Conservation (phyloP, 2,888 invertebrate genomes). For the Acanthosepion pharaonis region DNA sequence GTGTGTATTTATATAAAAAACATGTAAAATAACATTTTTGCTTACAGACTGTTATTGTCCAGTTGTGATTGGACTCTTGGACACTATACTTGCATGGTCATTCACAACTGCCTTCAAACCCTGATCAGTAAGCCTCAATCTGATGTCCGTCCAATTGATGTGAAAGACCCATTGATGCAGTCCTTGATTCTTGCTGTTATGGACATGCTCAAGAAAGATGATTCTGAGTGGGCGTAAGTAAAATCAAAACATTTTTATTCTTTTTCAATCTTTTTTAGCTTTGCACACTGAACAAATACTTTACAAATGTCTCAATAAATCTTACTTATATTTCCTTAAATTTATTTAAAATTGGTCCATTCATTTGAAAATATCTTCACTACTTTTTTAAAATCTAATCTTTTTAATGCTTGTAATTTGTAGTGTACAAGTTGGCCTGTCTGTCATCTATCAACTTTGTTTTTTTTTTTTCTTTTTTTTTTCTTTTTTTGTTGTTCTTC, state of each 20-base stretch:
- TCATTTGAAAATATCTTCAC: background rate
- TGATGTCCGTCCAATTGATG: background rate
- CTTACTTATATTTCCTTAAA: background rate
- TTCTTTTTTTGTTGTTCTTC: too few relatives aligned
- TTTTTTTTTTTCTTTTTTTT: too few relatives aligned
- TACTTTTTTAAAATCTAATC: too few relatives aligned
- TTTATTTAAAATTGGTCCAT: background rate
- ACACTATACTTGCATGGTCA: constrained; percentile 59
- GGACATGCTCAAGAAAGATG: constrained; percentile 43
- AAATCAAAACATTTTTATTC: too few relatives aligned
- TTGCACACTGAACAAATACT: background rate
- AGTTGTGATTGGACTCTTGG: constrained; percentile 56
- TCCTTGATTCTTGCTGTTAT: constrained; percentile 39
- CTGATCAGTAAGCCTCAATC: background rate
- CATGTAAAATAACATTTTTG: background rate
- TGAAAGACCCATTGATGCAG: background rate
- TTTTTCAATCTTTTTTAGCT: background rate
- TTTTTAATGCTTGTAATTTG: too few relatives aligned
- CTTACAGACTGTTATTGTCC: constrained; percentile 55
- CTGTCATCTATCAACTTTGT: too few relatives aligned
- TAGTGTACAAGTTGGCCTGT: too few relatives aligned
- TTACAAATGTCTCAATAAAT: background rate
- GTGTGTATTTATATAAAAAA: background rate
- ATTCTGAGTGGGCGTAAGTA: constrained; percentile 47
- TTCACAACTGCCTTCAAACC: constrained; percentile 58